Evolutionary conservation across 2,113 vertebrate genomes (phyloP).

Genomic region (Epinephelus lanceolatus): DNA sequence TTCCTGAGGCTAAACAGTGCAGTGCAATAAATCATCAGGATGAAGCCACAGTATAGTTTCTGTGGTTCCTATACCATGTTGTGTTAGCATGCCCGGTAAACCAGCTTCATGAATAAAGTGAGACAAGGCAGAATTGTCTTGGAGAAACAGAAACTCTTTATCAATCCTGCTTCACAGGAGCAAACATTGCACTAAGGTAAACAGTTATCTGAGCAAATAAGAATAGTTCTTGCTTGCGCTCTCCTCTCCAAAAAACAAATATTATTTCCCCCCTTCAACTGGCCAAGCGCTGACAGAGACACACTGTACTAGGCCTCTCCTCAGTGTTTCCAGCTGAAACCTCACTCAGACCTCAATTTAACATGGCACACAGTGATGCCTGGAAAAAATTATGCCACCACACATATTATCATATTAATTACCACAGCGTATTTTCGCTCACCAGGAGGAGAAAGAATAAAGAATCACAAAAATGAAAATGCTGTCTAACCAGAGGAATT

Average conservation of each 20-base stretch:
- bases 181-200: constrained; percentile 43
- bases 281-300: constrained; percentile 68
- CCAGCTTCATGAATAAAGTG: constrained; percentile 2
- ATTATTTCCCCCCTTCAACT: constrained; percentile 65
- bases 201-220: constrained; percentile 60
- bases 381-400: constrained; percentile 74
- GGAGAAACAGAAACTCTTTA: constrained; percentile 11
- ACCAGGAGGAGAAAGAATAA: constrained; percentile 57
- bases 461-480: constrained; percentile 60
- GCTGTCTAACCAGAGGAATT: constrained; percentile 67
- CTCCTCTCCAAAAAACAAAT: constrained; percentile 63
- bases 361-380: constrained; percentile 61
- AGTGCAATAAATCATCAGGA: constrained; percentile 44
- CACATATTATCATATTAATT: constrained; percentile 81
- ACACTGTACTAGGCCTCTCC: constrained; percentile 63
- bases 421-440: constrained; percentile 67
- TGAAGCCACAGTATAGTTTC: constrained; percentile 25
- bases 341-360: constrained; percentile 74
- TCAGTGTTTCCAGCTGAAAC: constrained; percentile 78
- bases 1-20: constrained; percentile 44
- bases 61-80: constrained; percentile 29
- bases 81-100: neutral
- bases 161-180: constrained; percentile 15
- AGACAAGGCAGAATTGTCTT: constrained; percentile 20
- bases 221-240: constrained; percentile 53